Evolutionary conservation across 2,113 vertebrate species (phyloP).

Genomic region (Taurulus bubalis): DNA sequence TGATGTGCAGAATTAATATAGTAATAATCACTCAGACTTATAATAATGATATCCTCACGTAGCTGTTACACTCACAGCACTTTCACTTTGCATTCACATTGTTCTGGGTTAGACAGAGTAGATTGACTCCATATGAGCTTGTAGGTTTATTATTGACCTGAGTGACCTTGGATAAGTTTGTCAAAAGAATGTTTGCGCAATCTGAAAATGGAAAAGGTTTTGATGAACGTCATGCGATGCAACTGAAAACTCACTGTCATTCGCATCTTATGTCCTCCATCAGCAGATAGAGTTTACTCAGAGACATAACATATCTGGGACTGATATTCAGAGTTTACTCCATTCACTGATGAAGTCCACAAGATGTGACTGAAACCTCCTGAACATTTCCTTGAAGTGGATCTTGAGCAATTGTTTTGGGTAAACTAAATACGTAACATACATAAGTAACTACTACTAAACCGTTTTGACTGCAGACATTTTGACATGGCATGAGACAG

Average conservation of each 20-base stretch:
- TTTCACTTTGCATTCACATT: not conserved
- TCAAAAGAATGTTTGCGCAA: not conserved
- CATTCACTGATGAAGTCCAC: not conserved
- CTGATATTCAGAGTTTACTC: not conserved
- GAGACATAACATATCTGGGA: not conserved
- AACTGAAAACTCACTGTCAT: not conserved
- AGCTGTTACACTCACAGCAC: not conserved
- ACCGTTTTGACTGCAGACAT: not conserved
- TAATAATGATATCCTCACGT: too few species aligned
- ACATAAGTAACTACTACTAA: not conserved
- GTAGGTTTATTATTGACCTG: not conserved
- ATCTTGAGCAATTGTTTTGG: not conserved
- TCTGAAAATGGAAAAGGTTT: not conserved
- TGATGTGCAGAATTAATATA: too few species aligned
- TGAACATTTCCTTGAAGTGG: not conserved
- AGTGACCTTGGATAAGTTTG: not conserved
- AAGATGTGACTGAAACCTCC: not conserved
- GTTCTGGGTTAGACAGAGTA: not conserved
- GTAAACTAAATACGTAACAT: not conserved
- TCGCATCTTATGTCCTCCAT: not conserved
- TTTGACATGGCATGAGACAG: not conserved
- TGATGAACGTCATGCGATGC: not conserved
- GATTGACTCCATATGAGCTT: not conserved
- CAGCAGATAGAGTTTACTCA: not conserved
- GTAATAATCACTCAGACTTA: too few species aligned